These are phyloP conservation scores for Pseudopodoces humilis DNA, from an alignment of 2,113 vertebrate species.

Conservation along the genomic window DNA sequence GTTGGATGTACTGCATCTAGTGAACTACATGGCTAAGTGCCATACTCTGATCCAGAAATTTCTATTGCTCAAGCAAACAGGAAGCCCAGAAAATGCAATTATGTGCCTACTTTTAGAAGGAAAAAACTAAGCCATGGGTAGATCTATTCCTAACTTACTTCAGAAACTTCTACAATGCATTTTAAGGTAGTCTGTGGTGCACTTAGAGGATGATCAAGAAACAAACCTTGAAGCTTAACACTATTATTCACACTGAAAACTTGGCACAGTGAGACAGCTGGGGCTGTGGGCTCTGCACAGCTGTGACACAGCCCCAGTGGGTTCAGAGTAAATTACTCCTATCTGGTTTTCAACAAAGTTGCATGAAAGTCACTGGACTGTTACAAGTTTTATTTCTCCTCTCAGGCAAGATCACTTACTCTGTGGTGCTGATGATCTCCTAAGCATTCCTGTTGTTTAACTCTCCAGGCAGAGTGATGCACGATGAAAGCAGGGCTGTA, in stretches of 20 bases:
- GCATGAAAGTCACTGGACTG: background rate
- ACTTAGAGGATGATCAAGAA: background rate
- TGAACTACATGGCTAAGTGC: background rate
- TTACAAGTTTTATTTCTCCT: background rate
- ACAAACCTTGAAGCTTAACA: background rate
- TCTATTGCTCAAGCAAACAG: background rate
- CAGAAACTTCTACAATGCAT: background rate
- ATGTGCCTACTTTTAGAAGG: background rate
- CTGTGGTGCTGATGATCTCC: background rate
- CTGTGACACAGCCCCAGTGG: background rate
- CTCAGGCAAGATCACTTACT: background rate
- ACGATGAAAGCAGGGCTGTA: background rate
- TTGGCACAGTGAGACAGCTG: rapidly evolving
- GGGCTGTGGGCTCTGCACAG: background rate
- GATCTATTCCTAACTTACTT: background rate
- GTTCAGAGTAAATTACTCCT: background rate
- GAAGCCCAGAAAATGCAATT: background rate
- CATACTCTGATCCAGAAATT: background rate
- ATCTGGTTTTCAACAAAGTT: background rate
- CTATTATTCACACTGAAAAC: background rate
- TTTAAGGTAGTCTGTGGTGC: background rate
- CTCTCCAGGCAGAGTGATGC: background rate
- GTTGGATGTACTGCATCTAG: background rate
- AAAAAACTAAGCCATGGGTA: background rate
- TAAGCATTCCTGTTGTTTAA: background rate